These are phyloP conservation scores for Eurypyga helias DNA, from an alignment of 2,113 vertebrate genomes.

Conservation along the genomic window DNA sequence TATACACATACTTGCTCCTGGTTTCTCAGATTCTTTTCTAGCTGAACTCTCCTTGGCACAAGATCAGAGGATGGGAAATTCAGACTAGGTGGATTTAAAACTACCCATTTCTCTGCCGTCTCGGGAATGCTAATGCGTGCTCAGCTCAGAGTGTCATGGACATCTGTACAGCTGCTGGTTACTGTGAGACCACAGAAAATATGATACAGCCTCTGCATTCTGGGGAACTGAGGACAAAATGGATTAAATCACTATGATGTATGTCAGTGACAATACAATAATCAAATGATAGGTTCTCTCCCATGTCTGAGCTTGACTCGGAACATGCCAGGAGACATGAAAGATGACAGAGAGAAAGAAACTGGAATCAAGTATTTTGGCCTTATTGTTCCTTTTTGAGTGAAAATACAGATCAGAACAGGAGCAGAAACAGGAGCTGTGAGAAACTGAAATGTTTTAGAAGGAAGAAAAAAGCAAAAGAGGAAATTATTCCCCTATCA, in stretches of 20 bases:
- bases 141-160: neutral
- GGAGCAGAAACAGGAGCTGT: neutral
- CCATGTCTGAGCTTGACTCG: neutral
- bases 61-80: neutral
- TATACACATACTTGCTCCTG: neutral
- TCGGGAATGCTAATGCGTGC: accelerated
- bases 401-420: neutral
- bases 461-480: neutral
- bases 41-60: neutral
- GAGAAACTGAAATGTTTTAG: neutral
- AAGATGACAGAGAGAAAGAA: neutral
- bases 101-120: neutral
- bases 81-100: neutral
- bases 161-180: neutral
- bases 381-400: neutral
- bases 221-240: neutral
- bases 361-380: neutral
- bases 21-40: neutral
- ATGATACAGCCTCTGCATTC: accelerated
- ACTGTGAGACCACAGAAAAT: neutral
- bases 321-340: neutral
- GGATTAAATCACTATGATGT: neutral
- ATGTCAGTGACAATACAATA: neutral
- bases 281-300: neutral
- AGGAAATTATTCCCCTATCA: neutral